A percentile compares a stretch with the other conserved stretches of the same genome.
Conservation (phyloP, 2,797 vertebrate species). For the Naso thynnoides region DNA sequence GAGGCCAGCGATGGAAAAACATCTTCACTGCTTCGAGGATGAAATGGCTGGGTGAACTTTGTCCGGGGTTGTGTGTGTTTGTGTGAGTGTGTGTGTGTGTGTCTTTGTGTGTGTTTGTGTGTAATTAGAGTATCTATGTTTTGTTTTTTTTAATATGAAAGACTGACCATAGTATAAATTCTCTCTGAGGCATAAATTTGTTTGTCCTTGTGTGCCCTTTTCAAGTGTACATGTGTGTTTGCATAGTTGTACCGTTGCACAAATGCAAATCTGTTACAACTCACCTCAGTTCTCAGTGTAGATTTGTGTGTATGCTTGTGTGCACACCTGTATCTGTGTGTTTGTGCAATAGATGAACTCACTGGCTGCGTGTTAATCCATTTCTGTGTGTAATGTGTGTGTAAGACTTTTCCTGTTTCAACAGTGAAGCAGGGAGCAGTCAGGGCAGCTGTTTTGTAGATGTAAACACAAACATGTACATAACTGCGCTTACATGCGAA, state of each 20-base stretch:
- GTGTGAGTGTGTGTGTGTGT: constrained; percentile 47
- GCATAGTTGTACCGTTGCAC: constrained; percentile 12
- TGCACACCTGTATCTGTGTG: constrained; percentile 47
- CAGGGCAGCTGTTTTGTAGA: constrained; percentile 39
- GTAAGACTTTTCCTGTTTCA: constrained; percentile 48
- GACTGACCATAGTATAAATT: constrained; percentile 48
- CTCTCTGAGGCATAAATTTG: constrained; percentile 12
- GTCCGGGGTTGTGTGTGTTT: constrained; percentile 40
- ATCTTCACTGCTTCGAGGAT: constrained; percentile 69
- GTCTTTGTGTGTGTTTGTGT: too few species aligned
- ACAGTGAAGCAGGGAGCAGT: constrained; percentile 15
- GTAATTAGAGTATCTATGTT: constrained; percentile 45
- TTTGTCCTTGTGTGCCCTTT: constrained; percentile 37
- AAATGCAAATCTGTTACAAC: constrained; percentile 24
- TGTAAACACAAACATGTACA: constrained; percentile 50
- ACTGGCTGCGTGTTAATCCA: constrained; percentile 42
- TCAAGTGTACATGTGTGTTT: constrained; percentile 23
- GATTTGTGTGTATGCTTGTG: constrained; percentile 17
- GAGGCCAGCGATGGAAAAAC: constrained; percentile 79
- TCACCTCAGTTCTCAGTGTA: not conserved
- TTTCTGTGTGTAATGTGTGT: constrained; percentile 37
- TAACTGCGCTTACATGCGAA: constrained; percentile 25
- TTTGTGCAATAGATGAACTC: constrained; percentile 52
- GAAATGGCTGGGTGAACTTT: constrained; percentile 72
- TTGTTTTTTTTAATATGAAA: constrained; percentile 49